These are phyloP conservation scores for Linurgus olivaceus DNA, from an alignment of 2,797 vertebrate species.

Conservation along the genomic window DNA sequence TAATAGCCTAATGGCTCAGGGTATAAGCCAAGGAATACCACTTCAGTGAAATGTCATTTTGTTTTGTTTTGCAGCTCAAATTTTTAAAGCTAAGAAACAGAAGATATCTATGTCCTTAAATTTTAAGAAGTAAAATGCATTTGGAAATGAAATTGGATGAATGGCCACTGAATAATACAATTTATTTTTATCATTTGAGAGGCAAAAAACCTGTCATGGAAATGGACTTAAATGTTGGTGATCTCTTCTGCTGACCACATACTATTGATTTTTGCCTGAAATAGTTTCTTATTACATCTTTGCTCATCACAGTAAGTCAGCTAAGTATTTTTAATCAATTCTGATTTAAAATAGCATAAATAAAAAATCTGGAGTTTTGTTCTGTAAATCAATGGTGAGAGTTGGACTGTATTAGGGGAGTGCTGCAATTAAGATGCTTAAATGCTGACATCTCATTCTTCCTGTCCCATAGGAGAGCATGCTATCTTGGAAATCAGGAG, in stretches of 20 bases:
- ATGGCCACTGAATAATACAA: not conserved
- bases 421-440: fast-evolving
- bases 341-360: not conserved
- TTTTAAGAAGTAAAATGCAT: not conserved
- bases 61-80: not conserved
- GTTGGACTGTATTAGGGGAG: not conserved
- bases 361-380: not conserved
- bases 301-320: not conserved
- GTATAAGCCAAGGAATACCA: not conserved
- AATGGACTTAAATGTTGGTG: not conserved
- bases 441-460: fast-evolving
- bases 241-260: not conserved
- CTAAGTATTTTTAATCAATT: not conserved
- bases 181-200: not conserved
- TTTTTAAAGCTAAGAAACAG: not conserved
- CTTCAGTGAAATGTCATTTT: not conserved
- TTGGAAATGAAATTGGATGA: not conserved
- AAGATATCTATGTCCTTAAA: not conserved
- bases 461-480: fast-evolving
- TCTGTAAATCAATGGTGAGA: not conserved
- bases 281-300: not conserved
- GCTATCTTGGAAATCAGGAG: not conserved
- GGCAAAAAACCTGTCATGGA: not conserved
- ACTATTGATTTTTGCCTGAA: not conserved
- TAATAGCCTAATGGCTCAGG: not conserved